Conservation (phyloP, 2,113 vertebrate genomes). For the Oreocharis arfaki region DNA sequence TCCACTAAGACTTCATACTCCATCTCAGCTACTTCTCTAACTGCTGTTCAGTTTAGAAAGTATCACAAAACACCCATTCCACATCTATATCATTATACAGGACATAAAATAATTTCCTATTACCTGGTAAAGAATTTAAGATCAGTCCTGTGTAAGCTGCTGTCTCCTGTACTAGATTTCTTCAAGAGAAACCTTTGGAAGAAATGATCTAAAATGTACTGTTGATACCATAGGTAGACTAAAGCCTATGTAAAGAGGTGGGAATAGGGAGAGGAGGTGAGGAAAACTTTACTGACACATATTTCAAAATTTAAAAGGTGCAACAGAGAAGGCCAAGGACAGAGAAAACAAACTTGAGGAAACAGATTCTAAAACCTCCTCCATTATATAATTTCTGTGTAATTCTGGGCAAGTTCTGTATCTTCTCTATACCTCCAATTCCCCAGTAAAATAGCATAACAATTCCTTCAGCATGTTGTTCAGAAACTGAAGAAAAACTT, state of each 20-base stretch:
- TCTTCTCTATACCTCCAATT: background rate
- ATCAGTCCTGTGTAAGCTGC: background rate
- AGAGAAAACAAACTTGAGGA: background rate
- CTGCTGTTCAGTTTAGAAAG: background rate
- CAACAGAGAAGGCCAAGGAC: background rate
- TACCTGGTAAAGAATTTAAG: background rate
- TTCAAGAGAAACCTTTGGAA: background rate
- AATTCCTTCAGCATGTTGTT: background rate
- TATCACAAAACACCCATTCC: background rate
- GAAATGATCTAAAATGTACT: background rate
- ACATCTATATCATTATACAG: background rate
- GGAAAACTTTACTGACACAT: background rate
- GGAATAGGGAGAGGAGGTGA: accelerated
- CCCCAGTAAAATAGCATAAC: background rate
- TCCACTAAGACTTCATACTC: background rate
- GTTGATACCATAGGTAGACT: background rate
- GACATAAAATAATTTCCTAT: background rate
- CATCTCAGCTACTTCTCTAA: background rate
- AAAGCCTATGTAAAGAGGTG: background rate
- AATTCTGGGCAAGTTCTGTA: background rate
- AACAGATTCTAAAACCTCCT: background rate
- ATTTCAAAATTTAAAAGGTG: background rate
- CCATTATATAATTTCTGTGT: background rate
- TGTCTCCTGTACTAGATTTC: background rate
- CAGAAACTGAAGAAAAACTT: background rate